Evolutionary conservation across 1,140 invertebrate species (phyloP).

Genomic region (Eueides isabella): DNA sequence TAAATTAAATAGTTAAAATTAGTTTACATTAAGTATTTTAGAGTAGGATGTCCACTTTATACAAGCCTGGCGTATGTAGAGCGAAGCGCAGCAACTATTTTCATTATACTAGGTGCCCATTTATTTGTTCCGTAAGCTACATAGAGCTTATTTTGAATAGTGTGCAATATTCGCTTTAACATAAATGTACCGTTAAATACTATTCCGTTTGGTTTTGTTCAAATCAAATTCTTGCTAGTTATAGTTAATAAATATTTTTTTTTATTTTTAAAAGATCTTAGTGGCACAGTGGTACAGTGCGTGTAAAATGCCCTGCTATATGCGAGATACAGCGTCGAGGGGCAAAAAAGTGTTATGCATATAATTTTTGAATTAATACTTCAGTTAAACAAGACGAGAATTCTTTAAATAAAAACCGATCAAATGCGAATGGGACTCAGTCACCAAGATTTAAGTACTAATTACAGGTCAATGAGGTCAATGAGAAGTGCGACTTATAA

Average conservation of each 20-base stretch:
- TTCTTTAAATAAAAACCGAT: no score
- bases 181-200: conserved; percentile 19
- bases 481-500: no score
- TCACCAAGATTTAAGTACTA: no score
- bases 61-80: conserved; percentile 19
- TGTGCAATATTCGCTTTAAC: conserved; percentile 43
- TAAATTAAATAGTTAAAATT: conserved; percentile 20
- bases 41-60: conserved; percentile 34
- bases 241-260: background rate
- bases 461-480: no score
- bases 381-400: no score
- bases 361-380: no score
- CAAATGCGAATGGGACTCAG: no score
- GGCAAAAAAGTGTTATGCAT: no score
- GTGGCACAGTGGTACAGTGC: no score
- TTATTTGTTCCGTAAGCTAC: conserved; percentile 54
- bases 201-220: conserved; percentile 3
- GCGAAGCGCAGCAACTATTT: conserved; percentile 52
- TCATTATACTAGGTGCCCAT: conserved; percentile 55
- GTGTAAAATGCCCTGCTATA: no score
- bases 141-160: conserved; percentile 50
- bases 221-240: background rate
- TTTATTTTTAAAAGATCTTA: no score
- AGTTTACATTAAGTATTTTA: conserved; percentile 24
- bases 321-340: no score